Conservation (phyloP, 2,888 invertebrate genomes). For the Mimumesa dahlbomi region DNA sequence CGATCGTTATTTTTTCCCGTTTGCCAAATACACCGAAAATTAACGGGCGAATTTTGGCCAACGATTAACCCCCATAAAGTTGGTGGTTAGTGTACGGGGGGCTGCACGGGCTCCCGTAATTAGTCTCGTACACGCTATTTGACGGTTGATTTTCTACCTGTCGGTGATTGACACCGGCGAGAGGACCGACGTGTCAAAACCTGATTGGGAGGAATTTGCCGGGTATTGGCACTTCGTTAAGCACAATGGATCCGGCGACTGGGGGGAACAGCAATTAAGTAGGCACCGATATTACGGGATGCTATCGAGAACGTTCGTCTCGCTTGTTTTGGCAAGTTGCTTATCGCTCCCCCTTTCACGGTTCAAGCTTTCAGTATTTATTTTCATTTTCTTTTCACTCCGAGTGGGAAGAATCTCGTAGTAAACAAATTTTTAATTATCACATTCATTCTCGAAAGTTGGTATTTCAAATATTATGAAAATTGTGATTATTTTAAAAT, state of each 20-base stretch:
- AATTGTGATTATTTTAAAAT: too few relatives aligned
- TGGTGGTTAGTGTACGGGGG: neutral
- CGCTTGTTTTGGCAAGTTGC: too few relatives aligned
- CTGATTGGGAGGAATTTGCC: slow-evolving; percentile 40
- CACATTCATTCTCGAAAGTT: too few relatives aligned
- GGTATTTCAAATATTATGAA: too few relatives aligned
- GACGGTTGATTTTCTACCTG: slow-evolving; percentile 45
- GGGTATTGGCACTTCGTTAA: slow-evolving; percentile 40
- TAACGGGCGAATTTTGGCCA: neutral
- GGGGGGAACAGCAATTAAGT: slow-evolving; percentile 16
- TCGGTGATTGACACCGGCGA: slow-evolving; percentile 48
- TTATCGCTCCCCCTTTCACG: too few relatives aligned
- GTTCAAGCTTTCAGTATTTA: too few relatives aligned
- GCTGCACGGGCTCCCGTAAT: slow-evolving; percentile 41
- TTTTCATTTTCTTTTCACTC: too few relatives aligned
- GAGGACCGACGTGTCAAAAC: slow-evolving; percentile 46
- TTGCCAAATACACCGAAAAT: too few relatives aligned
- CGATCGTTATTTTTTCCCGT: too few relatives aligned
- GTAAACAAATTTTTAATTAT: too few relatives aligned
- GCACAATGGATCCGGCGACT: slow-evolving; percentile 12
- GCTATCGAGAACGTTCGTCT: too few relatives aligned
- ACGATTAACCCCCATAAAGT: slow-evolving; percentile 19
- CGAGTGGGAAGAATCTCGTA: too few relatives aligned
- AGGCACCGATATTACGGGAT: neutral
- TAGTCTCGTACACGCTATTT: slow-evolving; percentile 32